Conservation (phyloP, 2,888 invertebrate genomes). For the Perizoma affinitatum region DNA sequence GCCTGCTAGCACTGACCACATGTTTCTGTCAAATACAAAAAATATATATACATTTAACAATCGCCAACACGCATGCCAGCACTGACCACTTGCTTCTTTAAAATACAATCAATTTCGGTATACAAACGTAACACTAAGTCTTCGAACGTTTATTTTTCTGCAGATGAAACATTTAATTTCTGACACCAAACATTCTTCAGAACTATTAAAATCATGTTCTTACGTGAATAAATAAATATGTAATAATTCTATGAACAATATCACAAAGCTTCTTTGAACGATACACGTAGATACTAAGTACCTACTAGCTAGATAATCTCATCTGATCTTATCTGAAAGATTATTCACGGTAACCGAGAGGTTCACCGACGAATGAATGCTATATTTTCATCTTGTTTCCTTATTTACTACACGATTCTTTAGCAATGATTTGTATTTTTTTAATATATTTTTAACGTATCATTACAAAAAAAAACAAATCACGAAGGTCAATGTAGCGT, state of each 20-base stretch:
- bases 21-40: constrained; percentile 46
- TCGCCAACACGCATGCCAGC: constrained; percentile 52
- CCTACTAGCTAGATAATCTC: neutral
- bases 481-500: no score
- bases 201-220: no score
- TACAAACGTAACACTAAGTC: no score
- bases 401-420: neutral
- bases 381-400: neutral
- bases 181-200: no score
- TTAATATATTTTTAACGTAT: no score
- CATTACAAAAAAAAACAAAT: no score
- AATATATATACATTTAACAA: constrained; percentile 33
- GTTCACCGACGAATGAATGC: neutral
- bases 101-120: constrained; percentile 11
- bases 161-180: no score
- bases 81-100: constrained; percentile 62
- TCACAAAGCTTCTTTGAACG: no score
- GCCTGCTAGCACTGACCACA: constrained; percentile 60
- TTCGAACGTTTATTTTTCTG: no score
- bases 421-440: neutral
- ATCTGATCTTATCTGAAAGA: neutral
- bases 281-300: neutral
- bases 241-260: no score
- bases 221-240: no score
- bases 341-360: neutral